phyloP scores from a whole-genome alignment of 2,797 vertebrate genomes.

The Gymnoscopelus braueri region DNA sequence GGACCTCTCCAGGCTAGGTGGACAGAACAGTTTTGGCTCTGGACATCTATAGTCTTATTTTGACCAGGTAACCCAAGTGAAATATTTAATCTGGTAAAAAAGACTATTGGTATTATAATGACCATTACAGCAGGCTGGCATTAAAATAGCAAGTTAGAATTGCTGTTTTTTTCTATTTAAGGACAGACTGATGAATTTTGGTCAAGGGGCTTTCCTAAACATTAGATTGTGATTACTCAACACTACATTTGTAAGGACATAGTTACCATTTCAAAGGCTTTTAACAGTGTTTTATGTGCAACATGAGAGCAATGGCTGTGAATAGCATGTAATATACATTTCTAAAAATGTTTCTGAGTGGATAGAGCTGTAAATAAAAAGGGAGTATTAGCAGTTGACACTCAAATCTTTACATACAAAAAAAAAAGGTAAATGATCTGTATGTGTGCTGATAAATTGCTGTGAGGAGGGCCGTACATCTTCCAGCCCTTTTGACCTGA shows the following conservation, averaged over 20 bases:
- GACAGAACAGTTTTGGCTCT: constrained; percentile 45
- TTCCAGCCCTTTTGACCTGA: constrained; percentile 81
- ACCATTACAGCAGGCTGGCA: constrained; percentile 83
- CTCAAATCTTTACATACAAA: constrained; percentile 59
- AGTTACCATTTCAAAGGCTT: constrained; percentile 57
- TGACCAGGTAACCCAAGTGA: constrained; percentile 25
- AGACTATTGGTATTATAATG: constrained; percentile 44
- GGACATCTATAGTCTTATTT: constrained; percentile 41
- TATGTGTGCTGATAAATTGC: constrained; percentile 72
- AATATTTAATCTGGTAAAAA: constrained; percentile 9
- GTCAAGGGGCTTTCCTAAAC: constrained; percentile 27
- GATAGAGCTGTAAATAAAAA: constrained; percentile 58
- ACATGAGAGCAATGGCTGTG: constrained; percentile 77
- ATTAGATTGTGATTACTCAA: constrained; percentile 52
- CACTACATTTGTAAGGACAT: constrained; percentile 57
- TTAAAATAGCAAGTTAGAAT: constrained; percentile 43
- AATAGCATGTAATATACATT: constrained; percentile 59
- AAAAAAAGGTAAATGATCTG: constrained; percentile 63
- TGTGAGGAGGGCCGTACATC: constrained; percentile 64
- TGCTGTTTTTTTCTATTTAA: constrained; percentile 41
- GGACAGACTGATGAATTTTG: constrained; percentile 50
- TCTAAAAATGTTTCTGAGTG: constrained; percentile 24
- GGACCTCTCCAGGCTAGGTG: no score
- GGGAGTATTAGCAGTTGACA: constrained; percentile 63
- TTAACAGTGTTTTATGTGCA: constrained; percentile 78